Evolutionary conservation across 2,797 vertebrate species (phyloP), one percentile per base, ranked within the genome.

Genomic region (Premnoplex brunnescens): DNA sequence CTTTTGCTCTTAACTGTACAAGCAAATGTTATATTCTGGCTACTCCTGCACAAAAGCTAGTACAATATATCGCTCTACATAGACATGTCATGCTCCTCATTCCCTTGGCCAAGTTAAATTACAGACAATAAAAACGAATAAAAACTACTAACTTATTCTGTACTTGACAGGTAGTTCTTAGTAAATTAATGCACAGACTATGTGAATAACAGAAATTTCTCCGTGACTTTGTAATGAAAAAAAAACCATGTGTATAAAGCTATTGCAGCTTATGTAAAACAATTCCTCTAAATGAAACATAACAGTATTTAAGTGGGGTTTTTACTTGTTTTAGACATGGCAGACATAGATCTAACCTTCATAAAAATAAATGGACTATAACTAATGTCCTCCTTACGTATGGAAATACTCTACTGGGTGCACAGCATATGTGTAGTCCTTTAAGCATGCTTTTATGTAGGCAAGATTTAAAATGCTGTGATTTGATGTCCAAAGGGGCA

Each of bases 241-340:
- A 13, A 82, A 85, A 64, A 51, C 0, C 20, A 44, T 6, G 20
- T 46, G 15, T 76, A 6, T 28, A 62, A 59, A 64, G 8, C 16
- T 48, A 12, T 37, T 49, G 6, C 5, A 59, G 9, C 39, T 66
- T 22, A 5, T 63, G 52, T 59, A 51, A 59, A 91, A 76, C 43
- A 74, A 8, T 59, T 69, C 16, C 11, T 64, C 12, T 34, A 16
- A 75, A n/a, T 46, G 19, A 64, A 86, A 64, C 16, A 14, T 9
- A 46, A 4, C 14, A 39, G 27, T 51, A 43, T 76, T 85, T 39
- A 23, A 21, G 19, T 7, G 0, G 0, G 5, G 24, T 34, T 4
- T 43, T 54, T 71, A 3, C 37, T 80, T 3, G 1, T 27, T 82
- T 85, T 84, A 60, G 39, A 75, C 27, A 19, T 49, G 5, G 19